A percentile compares a stretch with the other conserved stretches of the same genome.
Evolutionary conservation across 2,113 vertebrate species (phyloP).

Genomic region (Nymphicus hollandicus): DNA sequence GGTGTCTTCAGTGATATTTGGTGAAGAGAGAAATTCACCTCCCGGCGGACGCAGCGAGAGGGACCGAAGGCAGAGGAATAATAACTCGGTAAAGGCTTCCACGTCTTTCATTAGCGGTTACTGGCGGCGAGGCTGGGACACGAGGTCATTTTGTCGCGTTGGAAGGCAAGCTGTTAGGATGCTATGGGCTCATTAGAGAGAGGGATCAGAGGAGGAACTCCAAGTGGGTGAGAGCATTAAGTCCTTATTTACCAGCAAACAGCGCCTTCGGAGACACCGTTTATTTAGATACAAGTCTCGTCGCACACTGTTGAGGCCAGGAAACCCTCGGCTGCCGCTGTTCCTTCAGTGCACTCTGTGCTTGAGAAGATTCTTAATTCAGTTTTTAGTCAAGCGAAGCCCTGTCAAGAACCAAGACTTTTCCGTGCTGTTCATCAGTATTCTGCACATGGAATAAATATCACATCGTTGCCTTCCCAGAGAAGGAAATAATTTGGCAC

Average conservation of each 20-base stretch:
- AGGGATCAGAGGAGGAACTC: not conserved
- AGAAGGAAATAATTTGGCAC: conserved; percentile 63
- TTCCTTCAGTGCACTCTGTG: not conserved
- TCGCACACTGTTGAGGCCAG: not conserved
- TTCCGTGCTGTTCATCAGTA: not conserved
- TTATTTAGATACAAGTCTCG: not conserved
- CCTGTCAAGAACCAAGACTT: not conserved
- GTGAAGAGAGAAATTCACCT: not conserved
- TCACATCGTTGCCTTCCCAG: conserved; percentile 46
- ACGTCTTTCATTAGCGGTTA: not conserved
- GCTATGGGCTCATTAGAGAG: not conserved
- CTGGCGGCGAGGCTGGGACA: not conserved
- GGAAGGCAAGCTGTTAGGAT: not conserved
- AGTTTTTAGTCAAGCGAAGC: not conserved
- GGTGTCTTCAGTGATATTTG: not conserved
- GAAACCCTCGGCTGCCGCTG: not conserved
- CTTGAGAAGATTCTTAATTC: not conserved
- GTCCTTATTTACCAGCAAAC: not conserved
- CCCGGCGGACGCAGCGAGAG: not conserved
- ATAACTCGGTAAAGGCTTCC: not conserved
- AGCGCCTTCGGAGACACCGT: not conserved
- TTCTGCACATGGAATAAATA: conserved; percentile 41
- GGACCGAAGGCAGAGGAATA: not conserved
- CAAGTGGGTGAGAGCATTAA: not conserved
- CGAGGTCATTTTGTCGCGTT: accelerated